These are phyloP conservation scores for Trichogramma pretiosum DNA, from an alignment of 1,140 invertebrate species.

Conservation along the genomic window DNA sequence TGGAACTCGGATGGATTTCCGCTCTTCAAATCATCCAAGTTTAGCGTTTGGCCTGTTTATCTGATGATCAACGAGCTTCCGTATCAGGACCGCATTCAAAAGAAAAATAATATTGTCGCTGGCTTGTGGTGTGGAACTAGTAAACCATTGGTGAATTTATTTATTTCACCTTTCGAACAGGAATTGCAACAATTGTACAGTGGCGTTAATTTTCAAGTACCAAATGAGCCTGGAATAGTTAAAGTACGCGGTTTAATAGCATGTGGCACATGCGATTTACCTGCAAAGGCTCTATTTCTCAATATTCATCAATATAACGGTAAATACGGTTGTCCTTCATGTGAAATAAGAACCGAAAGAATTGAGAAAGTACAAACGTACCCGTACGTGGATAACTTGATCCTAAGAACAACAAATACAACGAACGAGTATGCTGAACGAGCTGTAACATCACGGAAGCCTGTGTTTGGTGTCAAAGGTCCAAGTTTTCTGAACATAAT, in stretches of 20 bases:
- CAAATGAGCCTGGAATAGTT: background rate
- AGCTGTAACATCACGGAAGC: background rate
- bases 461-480: background rate
- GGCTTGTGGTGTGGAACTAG: background rate
- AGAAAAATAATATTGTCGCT: background rate
- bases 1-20: background rate
- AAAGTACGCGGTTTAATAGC: background rate
- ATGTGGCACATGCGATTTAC: conserved; percentile 12
- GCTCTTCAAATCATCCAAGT: background rate
- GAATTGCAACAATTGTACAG: background rate
- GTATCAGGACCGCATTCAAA: background rate
- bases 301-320: conserved; percentile 12
- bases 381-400: background rate
- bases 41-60: background rate
- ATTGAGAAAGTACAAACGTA: conserved; percentile 5
- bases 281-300: conserved; percentile 9
- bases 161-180: background rate
- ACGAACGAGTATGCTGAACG: background rate
- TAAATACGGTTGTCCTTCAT: conserved; percentile 6
- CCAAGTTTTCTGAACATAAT: background rate
- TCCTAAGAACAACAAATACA: conserved; percentile 16
- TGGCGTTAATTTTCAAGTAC: background rate
- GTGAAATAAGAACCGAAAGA: background rate
- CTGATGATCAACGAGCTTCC: background rate
- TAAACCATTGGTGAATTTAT: background rate